Conservation (phyloP, 2,113 vertebrate species). For the Gymnobelideus leadbeateri region DNA sequence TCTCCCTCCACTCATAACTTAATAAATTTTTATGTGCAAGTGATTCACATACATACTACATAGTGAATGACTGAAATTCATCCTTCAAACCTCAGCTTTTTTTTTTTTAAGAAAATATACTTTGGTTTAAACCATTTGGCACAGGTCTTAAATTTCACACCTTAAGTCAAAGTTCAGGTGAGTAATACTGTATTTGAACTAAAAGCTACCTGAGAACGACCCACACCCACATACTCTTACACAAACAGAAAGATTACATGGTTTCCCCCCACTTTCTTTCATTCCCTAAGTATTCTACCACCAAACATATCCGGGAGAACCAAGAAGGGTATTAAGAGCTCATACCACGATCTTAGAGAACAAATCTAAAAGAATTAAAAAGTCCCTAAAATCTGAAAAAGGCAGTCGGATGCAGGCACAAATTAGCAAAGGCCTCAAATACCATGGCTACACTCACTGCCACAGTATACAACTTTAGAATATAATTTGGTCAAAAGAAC, state of each 20-base stretch:
- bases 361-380: constrained; percentile 29
- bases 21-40: constrained; percentile 40
- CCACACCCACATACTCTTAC: constrained; percentile 23
- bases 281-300: background rate
- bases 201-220: constrained; percentile 17
- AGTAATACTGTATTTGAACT: constrained; percentile 40
- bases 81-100: constrained; percentile 49
- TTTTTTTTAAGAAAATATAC: background rate
- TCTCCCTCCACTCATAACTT: background rate
- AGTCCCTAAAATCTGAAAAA: background rate
- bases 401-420: background rate
- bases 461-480: background rate
- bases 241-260: background rate
- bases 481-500: background rate
- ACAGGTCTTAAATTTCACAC: constrained; percentile 48
- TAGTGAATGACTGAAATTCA: constrained; percentile 47
- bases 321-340: background rate
- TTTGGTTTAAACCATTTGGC: background rate
- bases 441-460: background rate
- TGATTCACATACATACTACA: constrained; percentile 57
- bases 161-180: constrained; percentile 65
- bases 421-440: background rate
- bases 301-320: background rate
- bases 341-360: background rate
- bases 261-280: background rate